Evolutionary conservation across 2,113 vertebrate genomes (phyloP).

Genomic region (Phrynocephalus versicolor): DNA sequence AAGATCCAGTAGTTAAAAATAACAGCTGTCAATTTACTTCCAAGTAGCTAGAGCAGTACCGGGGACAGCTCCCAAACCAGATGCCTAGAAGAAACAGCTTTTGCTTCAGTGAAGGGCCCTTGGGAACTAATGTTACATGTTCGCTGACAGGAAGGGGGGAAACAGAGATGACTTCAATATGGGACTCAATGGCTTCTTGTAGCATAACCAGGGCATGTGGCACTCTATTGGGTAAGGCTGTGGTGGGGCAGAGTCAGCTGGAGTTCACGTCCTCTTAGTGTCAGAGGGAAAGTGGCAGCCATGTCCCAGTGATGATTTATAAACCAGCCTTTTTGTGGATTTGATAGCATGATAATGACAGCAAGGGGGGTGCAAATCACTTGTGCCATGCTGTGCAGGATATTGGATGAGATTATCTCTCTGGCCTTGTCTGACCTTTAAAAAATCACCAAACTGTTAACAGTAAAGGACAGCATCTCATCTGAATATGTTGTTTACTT

Average conservation of each 20-base stretch:
- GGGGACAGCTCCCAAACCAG: background rate
- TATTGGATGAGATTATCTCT: background rate
- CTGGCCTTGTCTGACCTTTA: background rate
- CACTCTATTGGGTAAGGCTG: background rate
- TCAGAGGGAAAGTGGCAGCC: background rate
- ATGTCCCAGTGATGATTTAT: background rate
- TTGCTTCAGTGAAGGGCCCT: background rate
- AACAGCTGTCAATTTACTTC: background rate
- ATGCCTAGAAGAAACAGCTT: background rate
- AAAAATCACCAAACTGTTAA: background rate
- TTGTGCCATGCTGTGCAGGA: background rate
- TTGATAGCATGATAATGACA: background rate
- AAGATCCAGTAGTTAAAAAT: background rate
- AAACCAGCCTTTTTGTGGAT: background rate
- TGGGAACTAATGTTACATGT: background rate
- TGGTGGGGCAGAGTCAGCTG: background rate
- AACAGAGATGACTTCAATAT: background rate
- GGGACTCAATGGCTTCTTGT: background rate
- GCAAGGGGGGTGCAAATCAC: background rate
- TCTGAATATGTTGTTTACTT: background rate
- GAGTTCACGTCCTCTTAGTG: background rate
- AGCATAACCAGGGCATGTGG: background rate
- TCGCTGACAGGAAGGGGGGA: background rate
- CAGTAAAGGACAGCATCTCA: conserved; percentile 1
- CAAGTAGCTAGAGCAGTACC: background rate